Evolutionary conservation across 2,888 invertebrate species (phyloP).

Genomic region (Leistus spinibarbis): DNA sequence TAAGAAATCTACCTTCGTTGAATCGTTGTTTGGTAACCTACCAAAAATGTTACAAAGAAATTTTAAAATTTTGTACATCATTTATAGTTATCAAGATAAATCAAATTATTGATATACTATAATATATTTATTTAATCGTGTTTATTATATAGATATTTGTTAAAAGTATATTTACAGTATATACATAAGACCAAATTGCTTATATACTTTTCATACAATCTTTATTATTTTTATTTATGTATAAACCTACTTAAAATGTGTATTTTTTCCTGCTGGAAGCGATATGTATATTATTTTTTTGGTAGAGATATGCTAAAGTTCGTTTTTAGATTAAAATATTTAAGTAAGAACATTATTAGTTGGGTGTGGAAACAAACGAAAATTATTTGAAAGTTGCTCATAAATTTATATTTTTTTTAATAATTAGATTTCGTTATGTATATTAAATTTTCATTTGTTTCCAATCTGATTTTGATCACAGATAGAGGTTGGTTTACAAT

Average conservation of each 20-base stretch:
- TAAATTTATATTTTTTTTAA: neutral
- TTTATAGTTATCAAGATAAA: conserved; percentile 19
- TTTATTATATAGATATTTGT: conserved; percentile 17
- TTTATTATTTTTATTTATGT: conserved; percentile 17
- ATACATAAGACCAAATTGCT: conserved; percentile 34
- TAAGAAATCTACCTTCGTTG: conserved; percentile 52
- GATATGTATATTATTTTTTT: conserved; percentile 55
- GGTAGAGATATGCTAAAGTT: conserved; percentile 51
- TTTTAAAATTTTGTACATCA: conserved; percentile 31
- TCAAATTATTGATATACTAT: conserved; percentile 13
- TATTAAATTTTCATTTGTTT: conserved; percentile 4
- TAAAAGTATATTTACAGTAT: conserved; percentile 34
- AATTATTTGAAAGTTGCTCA: neutral
- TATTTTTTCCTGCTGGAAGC: conserved; percentile 56
- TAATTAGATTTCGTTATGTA: neutral
- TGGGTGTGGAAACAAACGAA: conserved; percentile 16
- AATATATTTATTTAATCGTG: conserved; percentile 7
- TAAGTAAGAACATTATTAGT: conserved; percentile 8
- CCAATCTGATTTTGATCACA: conserved; percentile 31
- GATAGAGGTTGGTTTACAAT: conserved; percentile 19
- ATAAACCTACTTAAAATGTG: conserved; percentile 20
- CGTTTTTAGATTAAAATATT: neutral
- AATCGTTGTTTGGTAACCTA: conserved; percentile 49
- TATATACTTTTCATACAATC: conserved; percentile 24
- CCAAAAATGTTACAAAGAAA: conserved; percentile 17